Conservation (phyloP, 1,140 invertebrate genomes). For the Drosophila gunungcola region DNA sequence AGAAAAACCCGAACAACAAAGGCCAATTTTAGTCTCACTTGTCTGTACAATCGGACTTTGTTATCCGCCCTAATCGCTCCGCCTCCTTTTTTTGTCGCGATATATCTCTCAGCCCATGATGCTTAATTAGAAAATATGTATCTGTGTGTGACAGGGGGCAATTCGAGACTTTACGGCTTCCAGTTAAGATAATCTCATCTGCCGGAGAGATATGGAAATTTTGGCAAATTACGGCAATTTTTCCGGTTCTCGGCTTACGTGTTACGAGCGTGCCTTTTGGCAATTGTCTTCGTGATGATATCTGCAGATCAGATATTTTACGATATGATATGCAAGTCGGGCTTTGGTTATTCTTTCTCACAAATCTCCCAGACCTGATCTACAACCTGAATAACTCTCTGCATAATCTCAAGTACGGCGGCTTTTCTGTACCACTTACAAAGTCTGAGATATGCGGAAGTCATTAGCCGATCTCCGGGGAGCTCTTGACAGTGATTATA, state of each 20-base stretch:
- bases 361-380: conserved; percentile 6
- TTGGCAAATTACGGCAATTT: conserved; percentile 60
- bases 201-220: conserved; percentile 52
- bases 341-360: not conserved
- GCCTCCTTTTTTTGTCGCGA: conserved; percentile 26
- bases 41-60: conserved; percentile 47
- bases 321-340: conserved; percentile 4
- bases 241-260: conserved; percentile 34
- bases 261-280: conserved; percentile 3
- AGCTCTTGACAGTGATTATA: conserved; percentile 17
- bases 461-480: conserved; percentile 23
- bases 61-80: conserved; percentile 45
- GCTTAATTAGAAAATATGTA: conserved; percentile 68
- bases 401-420: conserved; percentile 71
- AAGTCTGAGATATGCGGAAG: conserved; percentile 61
- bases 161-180: conserved; percentile 61
- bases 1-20: conserved; percentile 33
- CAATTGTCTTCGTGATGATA: conserved; percentile 50
- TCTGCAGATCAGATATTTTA: conserved; percentile 6
- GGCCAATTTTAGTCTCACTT: conserved; percentile 77
- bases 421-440: conserved; percentile 37
- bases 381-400: conserved; percentile 37
- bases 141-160: conserved; percentile 35
- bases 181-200: conserved; percentile 57
- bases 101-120: conserved; percentile 15